Base-by-base conservation (phyloP, 2,888 invertebrate species). In the Aporophyla nigra region DNA sequence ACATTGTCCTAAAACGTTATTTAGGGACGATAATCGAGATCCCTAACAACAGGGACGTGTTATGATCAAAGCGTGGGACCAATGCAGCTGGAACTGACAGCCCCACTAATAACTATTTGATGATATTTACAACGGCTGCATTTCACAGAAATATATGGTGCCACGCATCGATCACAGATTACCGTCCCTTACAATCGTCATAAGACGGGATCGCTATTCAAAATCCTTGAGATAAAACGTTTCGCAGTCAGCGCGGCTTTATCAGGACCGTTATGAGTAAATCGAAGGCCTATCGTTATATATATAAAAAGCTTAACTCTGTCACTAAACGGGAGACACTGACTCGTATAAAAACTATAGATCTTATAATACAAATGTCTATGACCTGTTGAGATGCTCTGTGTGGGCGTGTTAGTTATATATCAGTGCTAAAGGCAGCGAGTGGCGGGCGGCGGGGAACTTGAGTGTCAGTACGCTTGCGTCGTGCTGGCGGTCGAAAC, bases 391-490 rank as follows among this genome's bases (percentile, higher is more conserved):
- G 90, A 85, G 88, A 87, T 89, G 88, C 78, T 87, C 77, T 72
- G 86, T 85, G 86, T 84, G 83, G 88, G 87, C 85, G 87, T 84
- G 85, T 87, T 86, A 86, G 88, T 88, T 87, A 85, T 90, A 89
- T 82, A 72, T 82, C 82, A 81, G 80, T 84, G 91, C 93, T 93
- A 94, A 87, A 93, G 93, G 93, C 95, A 92, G 92, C 94, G 94
- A 86, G 83, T 86, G 91, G 92, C 91, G 93, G 93, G 94, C 94
- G 94, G 92, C 87, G 92, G 79, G 88, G 79, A 76, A 85, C 91
- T 89, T 92, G 91, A 88, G 93, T 93, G 96, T 96, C 96, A 96
- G 96, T 96, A 96, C 92, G 96, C 96, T 90, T 96, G 96, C 86
- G 96, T 96, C 83, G 96, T 95, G 90, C 95, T 95, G 56, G 96